Conservation (phyloP, 2,888 invertebrate genomes). For the Hirtodrosophila alboralis region DNA sequence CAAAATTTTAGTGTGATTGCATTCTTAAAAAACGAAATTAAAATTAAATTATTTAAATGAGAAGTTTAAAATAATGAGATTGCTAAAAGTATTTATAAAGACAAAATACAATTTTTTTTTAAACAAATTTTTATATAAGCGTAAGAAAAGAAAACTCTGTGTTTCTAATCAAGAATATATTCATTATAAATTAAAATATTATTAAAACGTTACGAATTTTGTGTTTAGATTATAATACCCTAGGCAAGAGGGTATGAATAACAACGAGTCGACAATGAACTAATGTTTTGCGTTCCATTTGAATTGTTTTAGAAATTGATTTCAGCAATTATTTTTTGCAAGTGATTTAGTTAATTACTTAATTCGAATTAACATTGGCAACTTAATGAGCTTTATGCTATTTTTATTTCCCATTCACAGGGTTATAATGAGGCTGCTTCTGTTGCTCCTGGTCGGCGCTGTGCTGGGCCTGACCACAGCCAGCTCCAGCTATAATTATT, state of each 20-base stretch:
- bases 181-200: too few relatives aligned
- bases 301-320: conserved; percentile 38
- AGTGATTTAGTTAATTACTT: conserved; percentile 50
- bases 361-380: conserved; percentile 34
- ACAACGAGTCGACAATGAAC: conserved; percentile 2
- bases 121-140: too few relatives aligned
- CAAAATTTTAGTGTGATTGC: too few relatives aligned
- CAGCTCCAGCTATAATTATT: conserved; percentile 70
- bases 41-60: too few relatives aligned
- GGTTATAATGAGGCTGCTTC: conserved; percentile 55
- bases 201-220: background rate
- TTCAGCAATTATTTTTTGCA: conserved; percentile 15
- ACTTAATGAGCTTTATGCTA: background rate
- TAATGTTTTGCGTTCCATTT: conserved; percentile 42
- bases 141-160: too few relatives aligned
- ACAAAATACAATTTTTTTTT: too few relatives aligned
- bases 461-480: conserved; percentile 39
- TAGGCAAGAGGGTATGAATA: background rate
- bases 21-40: too few relatives aligned
- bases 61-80: too few relatives aligned
- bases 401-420: conserved; percentile 11
- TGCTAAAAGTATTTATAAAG: too few relatives aligned
- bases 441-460: conserved; percentile 45
- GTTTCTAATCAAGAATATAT: too few relatives aligned
- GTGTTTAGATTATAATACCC: background rate